Evolutionary conservation across 2,888 invertebrate genomes (phyloP).

Genomic region (Therioaphis trifolii): DNA sequence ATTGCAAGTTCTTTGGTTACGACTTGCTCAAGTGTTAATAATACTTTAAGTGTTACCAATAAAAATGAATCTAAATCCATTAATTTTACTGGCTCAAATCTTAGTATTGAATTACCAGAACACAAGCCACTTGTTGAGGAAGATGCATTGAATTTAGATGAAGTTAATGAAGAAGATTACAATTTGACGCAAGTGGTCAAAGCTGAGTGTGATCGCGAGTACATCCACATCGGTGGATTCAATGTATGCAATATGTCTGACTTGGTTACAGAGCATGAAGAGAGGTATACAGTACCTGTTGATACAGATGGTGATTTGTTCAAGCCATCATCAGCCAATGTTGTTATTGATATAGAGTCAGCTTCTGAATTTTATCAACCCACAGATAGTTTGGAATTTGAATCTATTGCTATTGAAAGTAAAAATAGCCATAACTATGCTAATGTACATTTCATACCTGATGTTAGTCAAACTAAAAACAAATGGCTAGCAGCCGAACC

Average conservation of each 20-base stretch:
- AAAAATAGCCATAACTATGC: slow-evolving; percentile 46
- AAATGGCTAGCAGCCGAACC: slow-evolving; percentile 52
- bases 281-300: not conserved
- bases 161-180: slow-evolving; percentile 20
- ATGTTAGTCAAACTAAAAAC: slow-evolving; percentile 31
- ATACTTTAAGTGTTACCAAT: not conserved
- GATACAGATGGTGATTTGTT: slow-evolving; percentile 56
- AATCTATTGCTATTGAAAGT: slow-evolving; percentile 42
- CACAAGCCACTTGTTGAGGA: not conserved
- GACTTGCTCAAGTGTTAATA: not conserved
- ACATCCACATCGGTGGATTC: slow-evolving; percentile 54
- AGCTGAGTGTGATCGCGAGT: slow-evolving; percentile 50
- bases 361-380: slow-evolving; percentile 47
- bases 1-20: not conserved
- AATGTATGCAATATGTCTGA: slow-evolving; percentile 47
- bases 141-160: not conserved
- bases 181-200: slow-evolving; percentile 5
- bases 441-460: slow-evolving; percentile 30
- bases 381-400: slow-evolving; percentile 30
- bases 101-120: not conserved
- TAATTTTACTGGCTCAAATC: not conserved
- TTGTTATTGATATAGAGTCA: slow-evolving; percentile 59
- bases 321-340: slow-evolving; percentile 46
- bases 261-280: slow-evolving; percentile 16
- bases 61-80: not conserved